A percentile compares a stretch with the other conserved stretches of the same genome.
phyloP scores from a whole-genome alignment of 2,797 vertebrate species.

The Pyrrhura leucotis region DNA sequence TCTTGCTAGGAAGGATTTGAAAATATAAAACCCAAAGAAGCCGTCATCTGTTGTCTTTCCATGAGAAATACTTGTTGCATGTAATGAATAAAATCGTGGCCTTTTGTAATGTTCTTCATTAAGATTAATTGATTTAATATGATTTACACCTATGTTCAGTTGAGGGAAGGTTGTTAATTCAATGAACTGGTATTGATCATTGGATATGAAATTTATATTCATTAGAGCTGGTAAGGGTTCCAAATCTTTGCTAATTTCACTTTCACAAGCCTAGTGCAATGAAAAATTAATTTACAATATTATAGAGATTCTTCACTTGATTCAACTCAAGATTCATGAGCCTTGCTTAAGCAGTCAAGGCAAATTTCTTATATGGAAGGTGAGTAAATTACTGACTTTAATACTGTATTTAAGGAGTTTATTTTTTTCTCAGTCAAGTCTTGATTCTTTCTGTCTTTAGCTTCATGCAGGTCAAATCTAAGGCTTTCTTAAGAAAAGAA shows the following conservation, averaged over 20 bases:
- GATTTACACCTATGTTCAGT: not conserved
- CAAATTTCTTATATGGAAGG: not conserved
- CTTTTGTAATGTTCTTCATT: not conserved
- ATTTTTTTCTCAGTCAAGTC: not conserved
- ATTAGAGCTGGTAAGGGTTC: not conserved
- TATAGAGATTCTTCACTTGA: not conserved
- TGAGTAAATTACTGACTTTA: not conserved
- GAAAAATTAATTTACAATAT: not conserved
- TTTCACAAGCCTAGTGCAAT: not conserved
- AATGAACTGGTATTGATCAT: not conserved
- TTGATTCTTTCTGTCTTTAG: not conserved
- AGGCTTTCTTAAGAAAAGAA: not conserved
- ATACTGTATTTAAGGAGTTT: not conserved
- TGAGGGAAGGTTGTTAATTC: not conserved
- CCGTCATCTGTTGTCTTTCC: not conserved
- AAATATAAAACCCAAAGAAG: not conserved
- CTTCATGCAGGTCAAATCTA: not conserved
- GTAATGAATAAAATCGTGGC: not conserved
- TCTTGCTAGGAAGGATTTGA: not conserved
- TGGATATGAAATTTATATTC: not conserved
- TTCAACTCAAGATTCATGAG: not conserved
- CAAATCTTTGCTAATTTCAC: not conserved
- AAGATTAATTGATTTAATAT: not conserved
- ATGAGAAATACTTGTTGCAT: not conserved
- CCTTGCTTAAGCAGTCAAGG: not conserved